Base-by-base conservation (phyloP, 2,113 vertebrate species). In the Peromyscus californicus region DNA sequence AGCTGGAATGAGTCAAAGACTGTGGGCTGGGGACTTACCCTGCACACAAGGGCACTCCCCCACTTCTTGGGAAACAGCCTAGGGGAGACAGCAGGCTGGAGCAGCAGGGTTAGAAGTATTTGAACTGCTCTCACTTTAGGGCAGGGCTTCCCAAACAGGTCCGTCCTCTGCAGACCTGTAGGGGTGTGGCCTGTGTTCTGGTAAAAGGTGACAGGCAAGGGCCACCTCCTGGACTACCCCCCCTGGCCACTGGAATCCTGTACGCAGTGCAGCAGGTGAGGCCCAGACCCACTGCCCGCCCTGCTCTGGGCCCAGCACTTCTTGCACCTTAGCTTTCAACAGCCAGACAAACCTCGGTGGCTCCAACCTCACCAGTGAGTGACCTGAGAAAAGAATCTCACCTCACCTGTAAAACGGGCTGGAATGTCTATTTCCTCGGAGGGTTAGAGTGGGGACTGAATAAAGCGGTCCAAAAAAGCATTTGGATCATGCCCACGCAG, bases 1-100 rank as follows among this genome's bases (percentile, higher is more conserved):
- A 70, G 72, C 31, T 29, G 11, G 89, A 83, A 9, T 97, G 98
- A 97, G 96, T 97, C 89, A 97, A 84, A 90, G 36, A 72, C 82
- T 90, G 88, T 0, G 4, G 94, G 94, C 75, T 88, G 13, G 95
- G 97, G 91, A 85, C 63, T 16, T 48, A 39, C 45, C 94, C 92
- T 39, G 59, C 3, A 1, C 26, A 42, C 21, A 61, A 91, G 45
- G 94, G 79, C 95, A 97, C 97, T 94, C 96, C 97, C 96, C 97
- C 78, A 75, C 67, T 91, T 96, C 94, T 90, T 17, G 0, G 45
- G 61, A 91, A 91, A 65, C 87, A 85, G 54, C 75, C 29, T 54
- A 94, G 59, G 65, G 70, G 94, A 96, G 95, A 94, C 80, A 16
- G 51, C 74, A 29, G 36, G 59, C 24, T 57, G 31, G 57, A 91